Conservation (phyloP, 2,113 vertebrate genomes). For the Oreocharis arfaki region DNA sequence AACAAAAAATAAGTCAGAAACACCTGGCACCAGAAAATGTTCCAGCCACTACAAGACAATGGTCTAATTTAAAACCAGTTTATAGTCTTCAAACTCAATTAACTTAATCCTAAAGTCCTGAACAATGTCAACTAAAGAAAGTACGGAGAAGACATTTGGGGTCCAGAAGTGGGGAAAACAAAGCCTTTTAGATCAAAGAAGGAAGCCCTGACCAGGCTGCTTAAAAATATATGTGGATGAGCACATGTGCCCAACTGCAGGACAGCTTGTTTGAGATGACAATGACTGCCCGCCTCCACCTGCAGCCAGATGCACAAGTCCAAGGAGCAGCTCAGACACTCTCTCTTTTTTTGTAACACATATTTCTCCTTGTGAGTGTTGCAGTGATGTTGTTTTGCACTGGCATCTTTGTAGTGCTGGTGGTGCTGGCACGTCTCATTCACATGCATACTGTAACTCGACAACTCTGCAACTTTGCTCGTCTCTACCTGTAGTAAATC, state of each 20-base stretch:
- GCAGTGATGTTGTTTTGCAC: background rate
- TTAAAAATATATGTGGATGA: background rate
- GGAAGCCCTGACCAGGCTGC: background rate
- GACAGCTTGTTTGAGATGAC: background rate
- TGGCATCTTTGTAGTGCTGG: background rate
- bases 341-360: background rate
- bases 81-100: background rate
- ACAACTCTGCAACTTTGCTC: background rate
- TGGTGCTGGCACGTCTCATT: background rate
- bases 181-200: background rate
- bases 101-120: background rate
- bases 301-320: background rate
- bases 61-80: background rate
- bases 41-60: background rate
- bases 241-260: background rate
- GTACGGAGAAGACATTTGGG: background rate
- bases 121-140: background rate
- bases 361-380: background rate
- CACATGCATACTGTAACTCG: background rate
- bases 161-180: background rate
- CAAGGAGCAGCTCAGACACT: rapidly evolving
- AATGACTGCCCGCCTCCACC: background rate
- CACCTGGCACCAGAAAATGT: background rate
- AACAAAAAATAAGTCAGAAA: background rate
- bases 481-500: background rate